Conservation (phyloP, 2,113 vertebrate genomes). For the Sylvietta virens region DNA sequence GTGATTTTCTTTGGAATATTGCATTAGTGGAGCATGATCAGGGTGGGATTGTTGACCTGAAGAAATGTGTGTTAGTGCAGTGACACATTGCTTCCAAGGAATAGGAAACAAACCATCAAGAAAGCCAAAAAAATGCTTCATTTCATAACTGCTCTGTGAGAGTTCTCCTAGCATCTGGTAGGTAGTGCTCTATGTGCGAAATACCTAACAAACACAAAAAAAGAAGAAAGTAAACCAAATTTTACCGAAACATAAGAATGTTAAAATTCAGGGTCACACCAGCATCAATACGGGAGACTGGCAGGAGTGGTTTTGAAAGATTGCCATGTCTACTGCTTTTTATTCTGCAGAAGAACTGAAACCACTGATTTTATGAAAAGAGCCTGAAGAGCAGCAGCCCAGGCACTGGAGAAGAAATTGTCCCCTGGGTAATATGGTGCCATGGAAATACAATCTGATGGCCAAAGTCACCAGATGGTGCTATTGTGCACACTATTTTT, state of each 20-base stretch:
- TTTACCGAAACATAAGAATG: not conserved
- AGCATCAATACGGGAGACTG: not conserved
- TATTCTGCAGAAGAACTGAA: not conserved
- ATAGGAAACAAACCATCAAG: not conserved
- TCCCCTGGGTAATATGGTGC: constrained; percentile 16
- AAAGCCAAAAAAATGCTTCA: not conserved
- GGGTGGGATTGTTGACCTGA: not conserved
- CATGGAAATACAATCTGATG: not conserved
- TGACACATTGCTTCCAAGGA: not conserved
- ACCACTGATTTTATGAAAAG: not conserved
- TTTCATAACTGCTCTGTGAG: not conserved
- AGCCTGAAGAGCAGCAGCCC: not conserved
- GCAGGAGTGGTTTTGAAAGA: not conserved
- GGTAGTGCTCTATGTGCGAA: not conserved
- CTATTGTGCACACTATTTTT: constrained; percentile 47
- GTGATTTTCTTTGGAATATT: not conserved
- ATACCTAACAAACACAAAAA: not conserved
- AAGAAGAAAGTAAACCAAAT: not conserved
- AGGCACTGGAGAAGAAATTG: not conserved
- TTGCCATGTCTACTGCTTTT: not conserved
- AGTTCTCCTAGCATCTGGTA: not conserved
- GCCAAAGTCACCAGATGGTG: constrained; percentile 54
- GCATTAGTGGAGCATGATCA: not conserved
- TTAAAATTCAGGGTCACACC: not conserved
- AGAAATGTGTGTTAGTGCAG: not conserved